Conservation (phyloP, 1,140 invertebrate species). For the Andrena cerasifolii region DNA sequence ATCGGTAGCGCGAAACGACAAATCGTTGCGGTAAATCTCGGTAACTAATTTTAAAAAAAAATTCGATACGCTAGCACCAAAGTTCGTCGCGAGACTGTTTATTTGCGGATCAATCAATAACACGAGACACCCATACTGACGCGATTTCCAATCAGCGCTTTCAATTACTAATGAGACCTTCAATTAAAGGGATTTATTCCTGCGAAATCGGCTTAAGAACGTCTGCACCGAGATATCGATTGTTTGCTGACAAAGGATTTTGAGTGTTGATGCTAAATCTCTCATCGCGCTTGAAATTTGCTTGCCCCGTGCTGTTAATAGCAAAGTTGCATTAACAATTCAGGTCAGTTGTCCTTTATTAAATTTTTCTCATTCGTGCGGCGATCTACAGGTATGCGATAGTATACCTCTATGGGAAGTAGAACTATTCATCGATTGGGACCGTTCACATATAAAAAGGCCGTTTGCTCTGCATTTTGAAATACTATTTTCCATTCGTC, state of each 20-base stretch:
- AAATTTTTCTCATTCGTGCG: too few relatives aligned
- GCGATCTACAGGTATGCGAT: too few relatives aligned
- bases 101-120: background rate
- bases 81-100: background rate
- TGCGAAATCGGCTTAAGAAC: conserved; percentile 48
- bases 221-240: conserved; percentile 33
- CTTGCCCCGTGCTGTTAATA: background rate
- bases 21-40: background rate
- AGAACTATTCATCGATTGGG: too few relatives aligned
- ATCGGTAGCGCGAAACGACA: too few relatives aligned
- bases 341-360: too few relatives aligned
- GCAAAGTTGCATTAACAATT: background rate
- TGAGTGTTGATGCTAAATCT: conserved; percentile 31
- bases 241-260: conserved; percentile 36
- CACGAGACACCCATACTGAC: background rate
- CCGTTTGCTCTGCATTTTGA: too few relatives aligned
- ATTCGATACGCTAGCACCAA: background rate
- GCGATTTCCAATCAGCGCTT: conserved; percentile 48
- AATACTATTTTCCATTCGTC: too few relatives aligned
- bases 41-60: background rate
- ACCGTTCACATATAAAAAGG: too few relatives aligned
- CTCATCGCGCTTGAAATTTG: conserved; percentile 23
- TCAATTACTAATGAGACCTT: conserved; percentile 62
- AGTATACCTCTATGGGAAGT: too few relatives aligned
- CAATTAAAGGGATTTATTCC: conserved; percentile 52